phyloP scores from a whole-genome alignment of 2,113 vertebrate species.

The Tupaia chinensis region DNA sequence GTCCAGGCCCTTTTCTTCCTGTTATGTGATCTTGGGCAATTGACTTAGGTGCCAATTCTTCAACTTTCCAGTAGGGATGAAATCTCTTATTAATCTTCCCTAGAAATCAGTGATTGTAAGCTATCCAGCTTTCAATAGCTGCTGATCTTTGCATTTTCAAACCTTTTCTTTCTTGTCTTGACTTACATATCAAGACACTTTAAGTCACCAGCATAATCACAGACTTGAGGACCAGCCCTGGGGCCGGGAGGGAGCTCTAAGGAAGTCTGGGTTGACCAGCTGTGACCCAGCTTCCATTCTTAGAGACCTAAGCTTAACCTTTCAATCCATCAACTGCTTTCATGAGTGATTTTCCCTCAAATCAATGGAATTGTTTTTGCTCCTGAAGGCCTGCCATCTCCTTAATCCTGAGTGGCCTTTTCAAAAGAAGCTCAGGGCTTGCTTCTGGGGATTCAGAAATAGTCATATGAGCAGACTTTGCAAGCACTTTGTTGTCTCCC shows the following conservation, averaged over 20 bases:
- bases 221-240: neutral
- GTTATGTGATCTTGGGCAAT: neutral
- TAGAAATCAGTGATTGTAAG: neutral
- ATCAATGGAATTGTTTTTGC: slow-evolving; percentile 15
- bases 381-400: neutral
- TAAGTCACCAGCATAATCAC: neutral
- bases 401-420: neutral
- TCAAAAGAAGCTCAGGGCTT: neutral
- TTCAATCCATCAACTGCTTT: slow-evolving; percentile 34
- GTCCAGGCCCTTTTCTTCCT: neutral
- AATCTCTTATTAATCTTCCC: neutral
- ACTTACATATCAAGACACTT: no score
- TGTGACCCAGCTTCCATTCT: neutral
- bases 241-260: neutral
- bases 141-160: neutral
- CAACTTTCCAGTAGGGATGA: neutral
- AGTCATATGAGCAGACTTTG: slow-evolving; percentile 4
- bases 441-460: slow-evolving; percentile 28
- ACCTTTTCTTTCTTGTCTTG: neutral
- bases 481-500: accelerated
- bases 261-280: neutral
- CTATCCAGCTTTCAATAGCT: neutral
- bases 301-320: slow-evolving; percentile 10
- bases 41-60: neutral
- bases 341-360: neutral